These are phyloP conservation scores for Acrobasis consociella DNA, from an alignment of 2,888 invertebrate species.

Conservation along the genomic window DNA sequence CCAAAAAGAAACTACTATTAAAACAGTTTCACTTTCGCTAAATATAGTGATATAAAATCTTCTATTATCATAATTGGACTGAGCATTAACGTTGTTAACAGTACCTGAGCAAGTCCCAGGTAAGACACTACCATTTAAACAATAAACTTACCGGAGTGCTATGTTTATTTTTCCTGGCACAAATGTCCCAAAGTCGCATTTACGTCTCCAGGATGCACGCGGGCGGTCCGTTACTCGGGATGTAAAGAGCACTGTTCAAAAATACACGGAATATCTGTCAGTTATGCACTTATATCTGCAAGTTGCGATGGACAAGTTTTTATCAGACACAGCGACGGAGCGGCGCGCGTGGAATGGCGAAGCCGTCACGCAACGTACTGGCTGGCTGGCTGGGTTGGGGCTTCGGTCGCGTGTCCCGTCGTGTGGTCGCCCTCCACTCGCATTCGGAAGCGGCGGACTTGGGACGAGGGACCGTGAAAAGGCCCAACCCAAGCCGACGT, in stretches of 20 bases:
- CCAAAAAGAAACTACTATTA: constrained; percentile 28
- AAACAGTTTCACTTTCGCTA: constrained; percentile 56
- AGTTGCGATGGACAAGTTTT: constrained; percentile 56
- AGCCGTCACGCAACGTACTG: constrained; percentile 63
- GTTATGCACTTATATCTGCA: constrained; percentile 56
- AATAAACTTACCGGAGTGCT: constrained; percentile 73
- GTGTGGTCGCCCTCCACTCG: constrained; percentile 43
- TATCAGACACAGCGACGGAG: constrained; percentile 43
- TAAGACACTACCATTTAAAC: constrained; percentile 31
- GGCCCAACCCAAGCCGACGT: constrained; percentile 66
- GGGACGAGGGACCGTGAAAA: constrained; percentile 66
- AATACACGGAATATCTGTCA: constrained; percentile 53
- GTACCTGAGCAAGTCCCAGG: constrained; percentile 6
- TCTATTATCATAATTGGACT: constrained; percentile 13
- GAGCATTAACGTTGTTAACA: neutral
- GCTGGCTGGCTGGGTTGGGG: constrained; percentile 31
- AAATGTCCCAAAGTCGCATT: constrained; percentile 63
- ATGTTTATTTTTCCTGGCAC: constrained; percentile 72
- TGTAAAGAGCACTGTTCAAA: constrained; percentile 54
- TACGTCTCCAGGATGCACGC: constrained; percentile 58
- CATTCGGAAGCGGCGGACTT: constrained; percentile 45
- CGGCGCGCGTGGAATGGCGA: constrained; percentile 52
- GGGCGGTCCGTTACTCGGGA: constrained; percentile 53
- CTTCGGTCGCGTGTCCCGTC: constrained; percentile 37
- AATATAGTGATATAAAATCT: constrained; percentile 25